These are phyloP conservation scores for Lamellibrachia satsuma DNA, from an alignment of 2,888 invertebrate genomes.

Conservation along the genomic window DNA sequence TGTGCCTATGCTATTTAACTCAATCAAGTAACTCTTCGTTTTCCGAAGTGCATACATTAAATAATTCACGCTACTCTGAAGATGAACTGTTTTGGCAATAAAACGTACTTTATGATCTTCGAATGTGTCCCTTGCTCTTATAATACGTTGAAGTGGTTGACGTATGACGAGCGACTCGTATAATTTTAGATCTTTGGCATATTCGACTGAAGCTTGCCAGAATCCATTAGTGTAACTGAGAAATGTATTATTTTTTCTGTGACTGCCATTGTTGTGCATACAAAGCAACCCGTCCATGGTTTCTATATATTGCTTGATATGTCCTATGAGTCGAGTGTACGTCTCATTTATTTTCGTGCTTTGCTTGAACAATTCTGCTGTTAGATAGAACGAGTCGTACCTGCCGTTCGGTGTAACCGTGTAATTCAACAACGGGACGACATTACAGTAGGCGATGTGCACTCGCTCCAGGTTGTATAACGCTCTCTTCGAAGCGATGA, in stretches of 20 bases:
- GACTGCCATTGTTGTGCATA: neutral
- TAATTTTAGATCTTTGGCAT: neutral
- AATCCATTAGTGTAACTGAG: neutral
- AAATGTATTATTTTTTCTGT: neutral
- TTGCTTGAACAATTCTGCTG: neutral
- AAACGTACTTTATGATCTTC: neutral
- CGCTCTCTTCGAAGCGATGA: neutral
- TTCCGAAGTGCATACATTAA: too few species aligned
- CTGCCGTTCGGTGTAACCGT: neutral
- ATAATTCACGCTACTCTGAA: too few species aligned
- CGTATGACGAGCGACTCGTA: slow-evolving; percentile 6
- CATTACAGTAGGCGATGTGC: neutral
- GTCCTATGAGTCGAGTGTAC: neutral
- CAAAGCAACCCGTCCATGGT: neutral
- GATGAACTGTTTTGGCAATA: neutral
- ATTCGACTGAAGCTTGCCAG: neutral
- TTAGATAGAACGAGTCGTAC: neutral
- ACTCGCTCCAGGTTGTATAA: neutral
- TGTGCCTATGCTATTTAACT: too few species aligned
- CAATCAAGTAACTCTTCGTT: too few species aligned
- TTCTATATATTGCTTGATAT: neutral
- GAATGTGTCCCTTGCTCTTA: neutral
- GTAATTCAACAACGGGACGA: neutral
- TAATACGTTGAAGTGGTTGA: neutral
- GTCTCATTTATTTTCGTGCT: neutral